Conservation (phyloP, 1,140 invertebrate genomes). For the Drosophila setifemur region DNA sequence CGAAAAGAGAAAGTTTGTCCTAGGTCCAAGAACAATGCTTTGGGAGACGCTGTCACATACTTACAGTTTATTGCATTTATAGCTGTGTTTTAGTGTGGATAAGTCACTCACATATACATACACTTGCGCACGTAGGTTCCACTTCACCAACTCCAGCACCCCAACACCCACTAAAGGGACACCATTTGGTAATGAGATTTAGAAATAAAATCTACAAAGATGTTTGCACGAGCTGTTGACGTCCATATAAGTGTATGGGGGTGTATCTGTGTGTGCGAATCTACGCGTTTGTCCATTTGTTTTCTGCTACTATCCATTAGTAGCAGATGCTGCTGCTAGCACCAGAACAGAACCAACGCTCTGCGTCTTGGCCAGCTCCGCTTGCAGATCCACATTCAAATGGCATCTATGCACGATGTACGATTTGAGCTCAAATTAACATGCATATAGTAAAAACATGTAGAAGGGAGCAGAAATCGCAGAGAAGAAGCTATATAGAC, state of each 20-base stretch:
- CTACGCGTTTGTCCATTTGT: slow-evolving; percentile 73
- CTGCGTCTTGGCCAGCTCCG: too few species aligned
- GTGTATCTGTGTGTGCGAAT: slow-evolving; percentile 41
- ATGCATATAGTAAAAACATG: slow-evolving; percentile 22
- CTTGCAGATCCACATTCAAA: slow-evolving; percentile 55
- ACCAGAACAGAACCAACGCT: slow-evolving; percentile 46
- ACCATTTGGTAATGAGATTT: slow-evolving; percentile 80
- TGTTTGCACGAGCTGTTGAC: slow-evolving; percentile 78
- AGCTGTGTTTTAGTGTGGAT: slow-evolving; percentile 24
- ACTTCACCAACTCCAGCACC: background rate
- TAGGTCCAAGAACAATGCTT: slow-evolving; percentile 38
- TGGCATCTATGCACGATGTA: slow-evolving; percentile 61
- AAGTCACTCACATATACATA: slow-evolving; percentile 34
- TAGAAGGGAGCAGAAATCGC: background rate
- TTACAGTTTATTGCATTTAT: slow-evolving; percentile 78
- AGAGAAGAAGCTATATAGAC: background rate
- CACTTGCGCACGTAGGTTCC: slow-evolving; percentile 10
- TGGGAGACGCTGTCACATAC: slow-evolving; percentile 49
- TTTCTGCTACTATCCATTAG: slow-evolving; percentile 76
- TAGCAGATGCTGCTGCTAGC: slow-evolving; percentile 74
- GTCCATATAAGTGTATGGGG: slow-evolving; percentile 30
- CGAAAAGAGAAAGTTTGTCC: slow-evolving; percentile 1
- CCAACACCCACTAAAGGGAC: slow-evolving; percentile 51
- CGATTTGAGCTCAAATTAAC: slow-evolving; percentile 22
- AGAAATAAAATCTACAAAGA: slow-evolving; percentile 80